phyloP scores from a whole-genome alignment of 2,797 vertebrate genomes.

The Anisognathus igniventris region DNA sequence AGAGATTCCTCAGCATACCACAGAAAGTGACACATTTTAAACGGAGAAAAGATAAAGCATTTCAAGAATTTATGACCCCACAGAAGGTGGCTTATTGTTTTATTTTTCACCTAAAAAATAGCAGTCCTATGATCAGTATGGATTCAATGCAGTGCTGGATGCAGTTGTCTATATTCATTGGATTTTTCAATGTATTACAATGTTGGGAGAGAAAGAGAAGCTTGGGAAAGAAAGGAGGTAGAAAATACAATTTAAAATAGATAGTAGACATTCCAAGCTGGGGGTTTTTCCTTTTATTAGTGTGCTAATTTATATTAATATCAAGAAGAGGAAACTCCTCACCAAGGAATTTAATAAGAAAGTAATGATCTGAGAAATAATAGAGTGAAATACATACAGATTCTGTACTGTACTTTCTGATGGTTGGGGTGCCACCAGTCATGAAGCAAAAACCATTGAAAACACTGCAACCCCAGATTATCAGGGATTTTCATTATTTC shows the following conservation, averaged over 20 bases:
- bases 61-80: not conserved
- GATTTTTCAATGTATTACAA: not conserved
- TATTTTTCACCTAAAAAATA: not conserved
- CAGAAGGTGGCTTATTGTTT: not conserved
- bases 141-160: not conserved
- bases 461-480: not conserved
- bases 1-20: not conserved
- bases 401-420: not conserved
- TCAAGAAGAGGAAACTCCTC: not conserved
- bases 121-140: not conserved
- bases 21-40: not conserved
- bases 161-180: not conserved
- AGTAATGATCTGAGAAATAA: not conserved
- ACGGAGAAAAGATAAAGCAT: not conserved
- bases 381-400: not conserved
- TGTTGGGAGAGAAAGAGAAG: not conserved
- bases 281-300: not conserved
- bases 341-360: not conserved
- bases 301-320: not conserved
- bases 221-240: not conserved
- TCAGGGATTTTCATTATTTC: not conserved
- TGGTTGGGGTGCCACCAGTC: not conserved
- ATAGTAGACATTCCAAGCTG: not conserved
- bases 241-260: not conserved
- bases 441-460: not conserved